Evolutionary conservation across 2,113 vertebrate genomes (phyloP).

Genomic region (Microtus richardsoni): DNA sequence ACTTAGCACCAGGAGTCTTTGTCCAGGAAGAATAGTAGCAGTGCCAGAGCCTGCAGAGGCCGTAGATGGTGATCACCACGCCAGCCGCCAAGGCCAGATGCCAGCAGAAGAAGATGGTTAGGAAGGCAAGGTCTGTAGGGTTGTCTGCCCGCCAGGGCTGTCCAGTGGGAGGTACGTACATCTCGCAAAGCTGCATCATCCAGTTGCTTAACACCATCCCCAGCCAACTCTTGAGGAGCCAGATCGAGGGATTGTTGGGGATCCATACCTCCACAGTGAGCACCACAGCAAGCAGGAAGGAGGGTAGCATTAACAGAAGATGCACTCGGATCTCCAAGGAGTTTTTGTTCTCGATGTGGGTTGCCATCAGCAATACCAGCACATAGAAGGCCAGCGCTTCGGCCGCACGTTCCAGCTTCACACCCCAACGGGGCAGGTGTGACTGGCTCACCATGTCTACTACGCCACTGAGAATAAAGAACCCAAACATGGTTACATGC

Average conservation of each 20-base stretch:
- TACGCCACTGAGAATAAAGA: constrained; percentile 20
- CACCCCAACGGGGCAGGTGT: fast-evolving
- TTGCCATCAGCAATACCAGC: background rate
- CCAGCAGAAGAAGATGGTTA: constrained; percentile 73
- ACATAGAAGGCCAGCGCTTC: constrained; percentile 51
- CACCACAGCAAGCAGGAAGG: constrained; percentile 9
- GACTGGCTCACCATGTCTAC: constrained; percentile 29
- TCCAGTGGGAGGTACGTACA: background rate
- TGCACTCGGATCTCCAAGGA: constrained; percentile 22
- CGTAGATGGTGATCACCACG: background rate
- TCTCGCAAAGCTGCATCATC: background rate
- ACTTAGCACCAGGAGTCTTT: background rate
- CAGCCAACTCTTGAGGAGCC: constrained; percentile 63
- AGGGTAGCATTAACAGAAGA: background rate
- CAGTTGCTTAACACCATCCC: constrained; percentile 53
- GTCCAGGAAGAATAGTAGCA: background rate
- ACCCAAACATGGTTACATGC: constrained; percentile 31
- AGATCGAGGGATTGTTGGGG: constrained; percentile 51
- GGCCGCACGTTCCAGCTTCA: background rate
- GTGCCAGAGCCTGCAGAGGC: constrained; percentile 68
- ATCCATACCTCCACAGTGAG: constrained; percentile 48
- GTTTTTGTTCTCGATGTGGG: background rate
- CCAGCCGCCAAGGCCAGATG: constrained; percentile 4
- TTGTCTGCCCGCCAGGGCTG: constrained; percentile 54
- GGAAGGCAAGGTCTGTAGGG: background rate